Conservation (phyloP, 2,113 vertebrate species). For the Scalopus aquaticus region DNA sequence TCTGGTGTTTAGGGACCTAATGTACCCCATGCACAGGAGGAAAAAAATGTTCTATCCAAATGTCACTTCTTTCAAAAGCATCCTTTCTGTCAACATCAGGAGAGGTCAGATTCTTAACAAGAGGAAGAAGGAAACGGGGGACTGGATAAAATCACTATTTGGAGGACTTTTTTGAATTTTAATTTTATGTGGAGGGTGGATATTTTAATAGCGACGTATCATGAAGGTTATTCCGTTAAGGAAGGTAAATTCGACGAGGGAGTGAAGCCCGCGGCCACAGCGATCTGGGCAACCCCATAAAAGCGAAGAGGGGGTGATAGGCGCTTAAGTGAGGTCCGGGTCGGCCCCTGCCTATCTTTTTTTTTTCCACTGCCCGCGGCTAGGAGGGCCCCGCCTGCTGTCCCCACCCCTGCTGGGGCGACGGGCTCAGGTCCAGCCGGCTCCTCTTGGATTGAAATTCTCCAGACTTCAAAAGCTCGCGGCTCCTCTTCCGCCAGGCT, state of each 20-base stretch:
- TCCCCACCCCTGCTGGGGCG: conserved; percentile 11
- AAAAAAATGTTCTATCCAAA: neutral
- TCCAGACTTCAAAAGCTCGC: conserved; percentile 73
- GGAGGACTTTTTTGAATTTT: neutral
- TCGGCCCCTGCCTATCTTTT: neutral
- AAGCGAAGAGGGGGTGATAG: conserved; percentile 57
- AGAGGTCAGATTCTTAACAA: neutral
- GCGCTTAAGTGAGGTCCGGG: conserved; percentile 59
- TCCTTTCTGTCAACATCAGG: neutral
- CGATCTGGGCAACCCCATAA: conserved; percentile 52
- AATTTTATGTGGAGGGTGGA: neutral
- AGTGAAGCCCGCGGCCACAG: neutral
- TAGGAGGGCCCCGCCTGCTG: neutral
- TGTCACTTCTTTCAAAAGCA: conserved; percentile 38
- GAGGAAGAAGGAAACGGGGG: neutral
- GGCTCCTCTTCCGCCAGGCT: conserved; percentile 39
- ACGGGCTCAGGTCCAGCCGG: neutral
- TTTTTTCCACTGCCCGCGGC: neutral
- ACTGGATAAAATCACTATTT: neutral
- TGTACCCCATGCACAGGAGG: neutral
- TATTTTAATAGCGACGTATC: neutral
- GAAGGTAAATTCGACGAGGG: neutral
- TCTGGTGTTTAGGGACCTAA: neutral
- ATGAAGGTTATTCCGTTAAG: neutral
- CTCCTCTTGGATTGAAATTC: conserved; percentile 69